A percentile compares a stretch with the other conserved stretches of the same genome.
Evolutionary conservation across 2,888 invertebrate species (phyloP).

Genomic region (Chrysotoxum bicinctum): DNA sequence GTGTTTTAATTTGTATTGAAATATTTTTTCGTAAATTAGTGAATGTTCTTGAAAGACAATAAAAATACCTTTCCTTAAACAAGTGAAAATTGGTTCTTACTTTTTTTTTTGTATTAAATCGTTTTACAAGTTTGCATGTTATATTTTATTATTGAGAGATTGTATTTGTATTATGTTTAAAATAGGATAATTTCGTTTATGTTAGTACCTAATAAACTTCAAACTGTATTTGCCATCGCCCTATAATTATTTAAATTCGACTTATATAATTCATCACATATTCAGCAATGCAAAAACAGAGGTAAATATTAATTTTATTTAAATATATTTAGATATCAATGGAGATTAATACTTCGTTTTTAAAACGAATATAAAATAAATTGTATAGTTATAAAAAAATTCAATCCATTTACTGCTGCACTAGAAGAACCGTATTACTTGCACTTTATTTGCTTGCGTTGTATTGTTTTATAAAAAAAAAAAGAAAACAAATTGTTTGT

Average conservation of each 20-base stretch:
- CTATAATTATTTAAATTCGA: constrained; percentile 55
- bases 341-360: constrained; percentile 61
- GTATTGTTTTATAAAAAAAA: constrained; percentile 35
- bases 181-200: constrained; percentile 65
- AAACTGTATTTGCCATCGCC: constrained; percentile 60
- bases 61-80: constrained; percentile 6
- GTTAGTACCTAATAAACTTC: constrained; percentile 49
- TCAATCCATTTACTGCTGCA: constrained; percentile 58
- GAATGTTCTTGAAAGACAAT: neutral
- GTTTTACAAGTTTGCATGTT: constrained; percentile 43
- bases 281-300: constrained; percentile 56
- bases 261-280: constrained; percentile 47
- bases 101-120: constrained; percentile 9
- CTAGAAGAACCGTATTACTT: constrained; percentile 59
- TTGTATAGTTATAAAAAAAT: constrained; percentile 38
- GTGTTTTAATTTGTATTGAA: neutral
- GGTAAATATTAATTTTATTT: constrained; percentile 41
- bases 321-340: constrained; percentile 38
- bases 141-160: constrained; percentile 36
- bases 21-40: neutral
- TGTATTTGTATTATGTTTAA: constrained; percentile 55
- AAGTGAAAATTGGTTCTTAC: constrained; percentile 3
- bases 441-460: constrained; percentile 56
- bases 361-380: constrained; percentile 55
- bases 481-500: constrained; percentile 32